phyloP scores from a whole-genome alignment of 2,888 invertebrate species.

The Caenorhabditis virilis region DNA sequence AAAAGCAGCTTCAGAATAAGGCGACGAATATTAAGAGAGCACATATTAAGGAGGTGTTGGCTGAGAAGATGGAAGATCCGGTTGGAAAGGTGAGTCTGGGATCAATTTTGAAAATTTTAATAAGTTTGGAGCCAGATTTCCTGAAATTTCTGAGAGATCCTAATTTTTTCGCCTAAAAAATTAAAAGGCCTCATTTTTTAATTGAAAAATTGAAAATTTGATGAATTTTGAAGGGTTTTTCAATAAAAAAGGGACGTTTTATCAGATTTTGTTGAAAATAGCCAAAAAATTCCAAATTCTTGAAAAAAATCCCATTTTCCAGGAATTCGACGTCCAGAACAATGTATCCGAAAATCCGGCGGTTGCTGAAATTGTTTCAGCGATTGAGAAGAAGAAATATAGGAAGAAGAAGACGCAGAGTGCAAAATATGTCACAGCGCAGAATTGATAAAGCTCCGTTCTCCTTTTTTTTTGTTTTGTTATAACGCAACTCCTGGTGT shows the following conservation, averaged over 20 bases:
- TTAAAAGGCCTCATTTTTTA: too few species aligned
- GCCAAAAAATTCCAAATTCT: not conserved
- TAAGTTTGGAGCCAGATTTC: too few species aligned
- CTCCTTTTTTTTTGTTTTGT: too few species aligned
- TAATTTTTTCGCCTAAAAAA: too few species aligned
- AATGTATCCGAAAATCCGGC: constrained; percentile 11
- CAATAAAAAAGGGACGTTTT: too few species aligned
- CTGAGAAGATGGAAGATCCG: constrained; percentile 53
- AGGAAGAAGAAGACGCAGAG: constrained; percentile 23
- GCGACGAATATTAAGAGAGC: constrained; percentile 23
- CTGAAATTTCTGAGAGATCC: not conserved
- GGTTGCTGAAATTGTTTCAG: constrained; percentile 29
- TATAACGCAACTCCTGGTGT: too few species aligned
- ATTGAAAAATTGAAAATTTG: too few species aligned
- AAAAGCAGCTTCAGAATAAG: constrained; percentile 44
- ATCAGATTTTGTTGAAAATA: too few species aligned
- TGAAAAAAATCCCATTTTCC: constrained; percentile 6
- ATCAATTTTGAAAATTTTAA: too few species aligned
- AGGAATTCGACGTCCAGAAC: constrained; percentile 44
- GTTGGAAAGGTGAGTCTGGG: constrained; percentile 64
- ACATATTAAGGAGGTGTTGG: constrained; percentile 31
- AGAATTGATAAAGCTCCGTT: too few species aligned
- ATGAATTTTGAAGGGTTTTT: too few species aligned
- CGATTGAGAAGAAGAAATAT: constrained; percentile 45
- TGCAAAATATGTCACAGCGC: constrained; percentile 23